Base-by-base conservation (phyloP, 2,888 invertebrate genomes). In the Marasmarcha lunaedactyla region DNA sequence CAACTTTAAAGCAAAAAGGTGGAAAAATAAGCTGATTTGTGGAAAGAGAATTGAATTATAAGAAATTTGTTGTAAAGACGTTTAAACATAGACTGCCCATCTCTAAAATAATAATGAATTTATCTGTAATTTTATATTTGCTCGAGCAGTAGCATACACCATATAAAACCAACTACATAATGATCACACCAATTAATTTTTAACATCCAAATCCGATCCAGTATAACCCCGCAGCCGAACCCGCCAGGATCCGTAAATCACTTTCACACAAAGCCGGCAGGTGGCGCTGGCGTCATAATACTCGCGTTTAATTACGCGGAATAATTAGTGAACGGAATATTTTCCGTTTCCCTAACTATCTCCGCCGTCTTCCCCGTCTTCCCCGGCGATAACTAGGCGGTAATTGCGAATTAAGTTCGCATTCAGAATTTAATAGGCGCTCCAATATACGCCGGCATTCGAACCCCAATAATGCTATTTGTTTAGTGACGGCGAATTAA, bases 301-400 rank as follows among this genome's bases (percentile, higher is more conserved):
- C 76, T 57, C 68, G 72, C 73, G 83, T 79, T 83, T 83, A 84
- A 84, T 84, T 84, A 81, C 84, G 76, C 71, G 83, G 84, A 84
- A 84, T 84, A 84, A 84, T 84, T 84, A 84, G 78, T 76, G 79
- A 78, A 77, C 78, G 81, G 81, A 81, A 83, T 79, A 79, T 79
- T 78, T 83, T 81, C 81, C 79, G 78, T 74, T 20, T 77, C 74
- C 73, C 81, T 79, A 81, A 79, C 81, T 81, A 83, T 81, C 79
- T 78, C 76, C 72, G 63, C 7, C 76, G 72, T 78, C 79, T 81
- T 79, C 79, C 20, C 7, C 76, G 72, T 78, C 79, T 81, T 79
- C 79, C 20, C 2, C 81, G 79, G 77, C 77, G 76, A 79, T 79
- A 78, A 79, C 79, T 79, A 79, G 79, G 73, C 79, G 79, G 76